These are phyloP conservation scores for Agrotis segetum DNA, from an alignment of 2,888 invertebrate genomes.

Conservation along the genomic window DNA sequence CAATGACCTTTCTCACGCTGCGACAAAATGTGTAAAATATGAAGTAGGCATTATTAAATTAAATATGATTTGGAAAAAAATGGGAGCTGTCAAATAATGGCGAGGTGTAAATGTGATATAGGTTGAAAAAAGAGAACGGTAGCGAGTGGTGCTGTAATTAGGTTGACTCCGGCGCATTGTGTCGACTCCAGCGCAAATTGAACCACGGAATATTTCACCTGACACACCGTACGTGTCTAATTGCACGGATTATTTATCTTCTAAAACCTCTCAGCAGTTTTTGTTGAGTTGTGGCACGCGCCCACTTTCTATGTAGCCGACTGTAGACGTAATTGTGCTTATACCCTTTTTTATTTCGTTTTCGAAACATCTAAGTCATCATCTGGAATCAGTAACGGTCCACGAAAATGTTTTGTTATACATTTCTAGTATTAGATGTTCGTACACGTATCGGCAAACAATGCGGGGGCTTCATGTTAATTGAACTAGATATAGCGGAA, in stretches of 20 bases:
- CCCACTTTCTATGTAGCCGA: slow-evolving; percentile 86
- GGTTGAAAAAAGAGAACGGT: slow-evolving; percentile 76
- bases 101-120: slow-evolving; percentile 66
- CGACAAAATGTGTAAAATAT: slow-evolving; percentile 65
- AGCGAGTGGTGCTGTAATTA: slow-evolving; percentile 81
- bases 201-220: slow-evolving; percentile 87
- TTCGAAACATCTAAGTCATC: slow-evolving; percentile 83
- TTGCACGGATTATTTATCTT: slow-evolving; percentile 88
- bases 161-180: slow-evolving; percentile 82
- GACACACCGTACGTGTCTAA: slow-evolving; percentile 86
- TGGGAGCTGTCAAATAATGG: slow-evolving; percentile 45
- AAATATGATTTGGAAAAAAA: slow-evolving; percentile 50
- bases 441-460: slow-evolving; percentile 61
- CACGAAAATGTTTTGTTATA: slow-evolving; percentile 70
- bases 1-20: slow-evolving; percentile 61
- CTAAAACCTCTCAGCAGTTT: slow-evolving; percentile 83
- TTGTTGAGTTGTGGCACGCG: slow-evolving; percentile 85
- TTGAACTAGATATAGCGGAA: slow-evolving; percentile 59
- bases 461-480: slow-evolving; percentile 52
- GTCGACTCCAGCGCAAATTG: slow-evolving; percentile 81
- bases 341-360: slow-evolving; percentile 83
- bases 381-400: slow-evolving; percentile 82
- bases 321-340: slow-evolving; percentile 85
- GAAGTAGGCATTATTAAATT: slow-evolving; percentile 52
- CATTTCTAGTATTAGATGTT: slow-evolving; percentile 54